These are phyloP conservation scores for Puffinus mauretanicus DNA, from an alignment of 2,113 vertebrate species.

Conservation along the genomic window DNA sequence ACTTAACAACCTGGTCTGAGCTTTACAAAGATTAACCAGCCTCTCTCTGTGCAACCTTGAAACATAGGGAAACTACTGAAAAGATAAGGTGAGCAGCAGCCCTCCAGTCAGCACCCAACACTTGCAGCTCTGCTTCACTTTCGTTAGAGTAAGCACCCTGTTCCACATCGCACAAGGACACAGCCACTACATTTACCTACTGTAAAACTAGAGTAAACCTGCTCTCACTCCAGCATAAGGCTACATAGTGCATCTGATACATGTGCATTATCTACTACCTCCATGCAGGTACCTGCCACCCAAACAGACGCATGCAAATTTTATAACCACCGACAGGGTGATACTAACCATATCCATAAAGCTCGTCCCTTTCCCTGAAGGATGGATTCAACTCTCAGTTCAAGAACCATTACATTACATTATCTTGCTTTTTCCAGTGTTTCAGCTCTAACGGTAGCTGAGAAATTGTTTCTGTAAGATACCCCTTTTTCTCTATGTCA, in stretches of 20 bases:
- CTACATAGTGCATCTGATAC: not conserved
- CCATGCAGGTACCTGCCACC: not conserved
- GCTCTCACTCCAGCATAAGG: not conserved
- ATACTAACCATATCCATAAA: not conserved
- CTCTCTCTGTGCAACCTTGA: not conserved
- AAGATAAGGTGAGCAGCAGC: not conserved
- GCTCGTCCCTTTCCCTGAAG: not conserved
- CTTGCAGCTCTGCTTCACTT: not conserved
- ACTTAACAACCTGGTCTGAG: not conserved
- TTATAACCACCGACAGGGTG: not conserved
- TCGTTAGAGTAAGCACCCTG: not conserved
- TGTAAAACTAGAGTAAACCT: not conserved
- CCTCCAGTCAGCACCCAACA: not conserved
- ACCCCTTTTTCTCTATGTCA: not conserved
- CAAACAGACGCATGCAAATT: not conserved
- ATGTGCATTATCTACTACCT: not conserved
- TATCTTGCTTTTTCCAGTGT: not conserved
- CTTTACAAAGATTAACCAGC: not conserved
- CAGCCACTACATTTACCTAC: rapidly evolving
- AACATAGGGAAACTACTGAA: not conserved
- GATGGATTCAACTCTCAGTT: not conserved
- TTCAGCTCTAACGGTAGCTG: not conserved
- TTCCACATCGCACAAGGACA: not conserved
- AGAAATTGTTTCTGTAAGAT: not conserved
- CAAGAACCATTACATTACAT: not conserved